phyloP scores from a whole-genome alignment of 2,797 vertebrate species.

The Pteropus rufus region DNA sequence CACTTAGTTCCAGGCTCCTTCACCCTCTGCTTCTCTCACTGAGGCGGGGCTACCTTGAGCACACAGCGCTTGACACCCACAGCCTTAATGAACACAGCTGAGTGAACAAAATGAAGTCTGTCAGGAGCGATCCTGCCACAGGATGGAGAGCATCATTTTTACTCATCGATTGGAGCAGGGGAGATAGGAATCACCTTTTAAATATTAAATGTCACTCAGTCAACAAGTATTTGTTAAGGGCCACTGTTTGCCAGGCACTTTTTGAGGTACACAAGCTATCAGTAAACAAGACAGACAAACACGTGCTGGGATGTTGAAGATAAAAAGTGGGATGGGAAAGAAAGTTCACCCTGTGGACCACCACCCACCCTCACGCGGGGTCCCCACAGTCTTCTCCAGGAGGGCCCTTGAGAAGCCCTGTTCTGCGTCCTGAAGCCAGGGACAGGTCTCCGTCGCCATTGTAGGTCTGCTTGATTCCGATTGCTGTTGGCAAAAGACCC shows the following conservation, averaged over 20 bases:
- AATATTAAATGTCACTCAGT: background rate
- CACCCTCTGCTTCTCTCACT: background rate
- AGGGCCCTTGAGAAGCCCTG: background rate
- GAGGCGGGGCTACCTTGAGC: background rate
- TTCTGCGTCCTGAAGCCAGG: background rate
- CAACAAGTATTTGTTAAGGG: background rate
- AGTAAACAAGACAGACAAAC: background rate
- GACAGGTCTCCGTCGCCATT: background rate
- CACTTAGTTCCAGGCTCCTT: background rate
- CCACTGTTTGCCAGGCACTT: background rate
- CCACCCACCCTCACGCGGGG: background rate
- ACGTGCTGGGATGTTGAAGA: background rate
- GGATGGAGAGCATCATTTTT: background rate
- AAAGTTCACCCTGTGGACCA: background rate
- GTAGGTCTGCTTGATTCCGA: background rate
- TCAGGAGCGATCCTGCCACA: too few relatives aligned
- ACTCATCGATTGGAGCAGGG: background rate
- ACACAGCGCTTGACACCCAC: background rate
- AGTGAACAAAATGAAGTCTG: background rate
- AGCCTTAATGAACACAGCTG: background rate
- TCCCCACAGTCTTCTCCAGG: background rate
- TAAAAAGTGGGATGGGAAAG: background rate
- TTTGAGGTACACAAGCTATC: background rate
- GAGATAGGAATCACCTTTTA: background rate
- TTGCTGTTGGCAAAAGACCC: background rate